These are phyloP conservation scores for Diabrotica undecimpunctata DNA, from an alignment of 1,140 invertebrate genomes.

Conservation along the genomic window DNA sequence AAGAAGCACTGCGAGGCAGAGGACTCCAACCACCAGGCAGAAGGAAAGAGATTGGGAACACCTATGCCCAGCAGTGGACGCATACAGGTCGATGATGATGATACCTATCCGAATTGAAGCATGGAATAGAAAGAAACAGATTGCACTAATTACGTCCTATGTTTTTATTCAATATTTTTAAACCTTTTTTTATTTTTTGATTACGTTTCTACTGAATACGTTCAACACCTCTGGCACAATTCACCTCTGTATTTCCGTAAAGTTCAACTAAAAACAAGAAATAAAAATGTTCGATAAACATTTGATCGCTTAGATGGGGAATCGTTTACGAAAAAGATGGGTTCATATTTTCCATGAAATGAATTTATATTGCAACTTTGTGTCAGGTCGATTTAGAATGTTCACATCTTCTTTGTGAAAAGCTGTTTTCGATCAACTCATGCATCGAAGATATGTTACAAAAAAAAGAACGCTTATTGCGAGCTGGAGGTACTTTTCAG, in stretches of 20 bases:
- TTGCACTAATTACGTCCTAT: too few relatives aligned
- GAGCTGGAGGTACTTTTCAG: too few relatives aligned
- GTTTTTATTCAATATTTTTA: too few relatives aligned
- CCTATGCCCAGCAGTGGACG: too few relatives aligned
- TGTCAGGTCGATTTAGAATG: background rate
- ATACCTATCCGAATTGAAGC: too few relatives aligned
- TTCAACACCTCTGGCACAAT: background rate
- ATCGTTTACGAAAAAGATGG: constrained; percentile 4
- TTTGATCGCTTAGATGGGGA: background rate
- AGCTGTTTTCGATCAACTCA: background rate
- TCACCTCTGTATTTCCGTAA: background rate
- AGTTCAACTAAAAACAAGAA: background rate
- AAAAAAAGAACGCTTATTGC: background rate
- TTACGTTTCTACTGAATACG: too few relatives aligned
- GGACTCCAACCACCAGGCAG: too few relatives aligned
- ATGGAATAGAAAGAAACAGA: too few relatives aligned
- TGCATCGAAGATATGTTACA: background rate
- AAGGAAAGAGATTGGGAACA: too few relatives aligned
- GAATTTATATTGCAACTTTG: constrained; percentile 15
- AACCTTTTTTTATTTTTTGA: too few relatives aligned
- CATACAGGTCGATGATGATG: too few relatives aligned
- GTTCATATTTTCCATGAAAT: constrained; percentile 8
- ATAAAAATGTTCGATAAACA: constrained; percentile 1
- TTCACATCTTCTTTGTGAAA: background rate
- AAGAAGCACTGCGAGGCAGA: too few relatives aligned